Percentiles rank a stretch among this genome's conserved stretches.
Conservation (phyloP, 2,888 invertebrate species). For the Meiosimyza decipiens region DNA sequence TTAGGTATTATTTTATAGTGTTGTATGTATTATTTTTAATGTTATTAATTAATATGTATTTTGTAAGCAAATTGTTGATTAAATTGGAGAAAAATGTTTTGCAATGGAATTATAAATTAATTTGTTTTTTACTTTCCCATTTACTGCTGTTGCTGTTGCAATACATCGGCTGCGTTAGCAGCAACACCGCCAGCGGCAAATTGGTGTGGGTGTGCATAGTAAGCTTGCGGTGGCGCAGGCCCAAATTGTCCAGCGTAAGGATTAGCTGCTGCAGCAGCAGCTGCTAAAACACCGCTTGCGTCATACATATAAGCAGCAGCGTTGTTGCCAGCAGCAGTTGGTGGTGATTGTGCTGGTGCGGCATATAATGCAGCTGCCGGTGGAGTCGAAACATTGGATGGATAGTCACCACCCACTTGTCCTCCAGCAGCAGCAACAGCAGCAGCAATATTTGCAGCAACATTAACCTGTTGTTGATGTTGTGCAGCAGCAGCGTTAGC, state of each 20-base stretch:
- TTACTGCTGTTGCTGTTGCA: conserved; percentile 42
- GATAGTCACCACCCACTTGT: conserved; percentile 55
- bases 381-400: conserved; percentile 55
- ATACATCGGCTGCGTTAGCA: conserved; percentile 43
- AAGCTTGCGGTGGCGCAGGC: conserved; percentile 57
- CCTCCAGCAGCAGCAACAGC: conserved; percentile 54
- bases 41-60: conserved; percentile 37
- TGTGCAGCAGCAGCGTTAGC: conserved; percentile 49
- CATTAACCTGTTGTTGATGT: conserved; percentile 53
- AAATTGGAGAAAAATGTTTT: conserved; percentile 39
- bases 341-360: conserved; percentile 63
- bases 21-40: conserved; percentile 39
- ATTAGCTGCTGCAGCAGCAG: conserved; percentile 61
- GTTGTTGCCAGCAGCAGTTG: conserved; percentile 52
- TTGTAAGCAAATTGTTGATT: conserved; percentile 37
- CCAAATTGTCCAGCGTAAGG: conserved; percentile 63
- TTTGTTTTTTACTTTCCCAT: conserved; percentile 37
- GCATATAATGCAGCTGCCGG: conserved; percentile 55
- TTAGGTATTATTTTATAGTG: conserved; percentile 42
- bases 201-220: conserved; percentile 60
- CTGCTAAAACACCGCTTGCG: conserved; percentile 61
- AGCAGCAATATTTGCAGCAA: conserved; percentile 53
- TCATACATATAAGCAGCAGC: conserved; percentile 63
- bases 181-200: conserved; percentile 51
- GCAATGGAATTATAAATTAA: conserved; percentile 34